Base-by-base conservation (phyloP, 92 coral and sea anemone species). In the Scolanthus callimorphus region DNA sequence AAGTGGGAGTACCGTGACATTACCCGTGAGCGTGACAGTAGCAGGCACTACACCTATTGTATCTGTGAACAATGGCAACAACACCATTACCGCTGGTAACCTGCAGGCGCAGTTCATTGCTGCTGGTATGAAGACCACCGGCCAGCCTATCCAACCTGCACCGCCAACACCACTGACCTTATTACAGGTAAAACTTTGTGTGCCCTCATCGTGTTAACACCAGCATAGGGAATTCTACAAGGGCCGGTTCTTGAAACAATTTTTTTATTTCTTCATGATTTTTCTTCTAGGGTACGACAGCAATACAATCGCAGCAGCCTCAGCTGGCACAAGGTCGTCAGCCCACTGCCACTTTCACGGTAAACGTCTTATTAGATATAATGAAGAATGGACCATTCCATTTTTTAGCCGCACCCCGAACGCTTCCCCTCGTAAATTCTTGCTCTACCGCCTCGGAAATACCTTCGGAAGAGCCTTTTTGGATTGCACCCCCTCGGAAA, bases 41-140 rank as follows among this genome's bases (percentile, higher is more conserved):
- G 90, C 85, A 22, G 91, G 96, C 12, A 85, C 81, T 37, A 89
- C 98, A 4, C 91, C 91, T 30, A 73, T 90, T 27, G 97, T 81
- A 21, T 85, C 87, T 17, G 90, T 77, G 20, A 66, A 75, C 65
- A 83, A 77, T 57, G 73, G 82, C 61, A 65, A 67, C 1, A 52
- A 61, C 15, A 47, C 89, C 13, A 72, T 81, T 9, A 63, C 96
- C 3, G 62, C 86, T 27, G 88, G 85, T 17, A 73, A 73, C 17
- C 39, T 92, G 29, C 81, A 83, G 45, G 89, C 91, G 8, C 91
- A 92, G 94, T 92, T 92, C 64, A 92, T 92, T 27, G 76, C 92
- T 6, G 79, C 92, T 34, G 76, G 96, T 6, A 82, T 94, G 29
- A 71, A 62, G 65, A 70, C 90, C 10, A 71, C 65, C 51, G 81